A percentile compares a stretch with the other conserved stretches of the same genome.
Conservation (phyloP, 2,113 vertebrate genomes). For the Mus spicilegus region DNA sequence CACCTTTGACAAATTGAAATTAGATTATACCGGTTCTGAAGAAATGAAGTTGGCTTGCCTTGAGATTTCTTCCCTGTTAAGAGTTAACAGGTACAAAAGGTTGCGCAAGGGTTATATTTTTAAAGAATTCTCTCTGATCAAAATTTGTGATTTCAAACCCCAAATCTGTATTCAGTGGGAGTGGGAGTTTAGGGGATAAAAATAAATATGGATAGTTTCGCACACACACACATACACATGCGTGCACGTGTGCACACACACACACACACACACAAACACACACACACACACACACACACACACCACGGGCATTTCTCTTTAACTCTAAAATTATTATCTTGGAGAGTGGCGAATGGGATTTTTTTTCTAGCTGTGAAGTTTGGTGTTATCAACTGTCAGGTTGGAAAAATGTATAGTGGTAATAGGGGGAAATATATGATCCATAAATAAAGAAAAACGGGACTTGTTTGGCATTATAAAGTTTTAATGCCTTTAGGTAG, state of each 20-base stretch:
- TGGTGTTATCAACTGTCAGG: constrained; percentile 81
- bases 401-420: constrained; percentile 68
- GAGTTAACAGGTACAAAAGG: constrained; percentile 81
- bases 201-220: constrained; percentile 65
- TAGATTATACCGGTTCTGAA: constrained; percentile 87
- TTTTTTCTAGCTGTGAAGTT: constrained; percentile 78
- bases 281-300: constrained; percentile 55
- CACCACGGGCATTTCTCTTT: constrained; percentile 43
- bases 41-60: constrained; percentile 84
- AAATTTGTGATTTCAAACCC: constrained; percentile 64
- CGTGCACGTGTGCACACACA: neutral
- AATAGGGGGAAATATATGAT: constrained; percentile 79
- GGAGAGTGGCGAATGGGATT: constrained; percentile 68
- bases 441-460: constrained; percentile 85
- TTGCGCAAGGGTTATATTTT: neutral
- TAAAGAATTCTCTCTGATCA: constrained; percentile 52
- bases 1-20: constrained; percentile 89
- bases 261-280: constrained; percentile 58
- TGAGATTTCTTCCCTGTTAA: constrained; percentile 82
- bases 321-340: constrained; percentile 67
- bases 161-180: neutral
- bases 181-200: constrained; percentile 11
- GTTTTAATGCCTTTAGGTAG: constrained; percentile 81
- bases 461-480: constrained; percentile 81
- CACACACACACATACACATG: constrained; percentile 52